A percentile compares a stretch with the other conserved stretches of the same genome.
These are phyloP conservation scores for Trachelus troglodyta DNA, from an alignment of 2,888 invertebrate genomes.

Conservation along the genomic window DNA sequence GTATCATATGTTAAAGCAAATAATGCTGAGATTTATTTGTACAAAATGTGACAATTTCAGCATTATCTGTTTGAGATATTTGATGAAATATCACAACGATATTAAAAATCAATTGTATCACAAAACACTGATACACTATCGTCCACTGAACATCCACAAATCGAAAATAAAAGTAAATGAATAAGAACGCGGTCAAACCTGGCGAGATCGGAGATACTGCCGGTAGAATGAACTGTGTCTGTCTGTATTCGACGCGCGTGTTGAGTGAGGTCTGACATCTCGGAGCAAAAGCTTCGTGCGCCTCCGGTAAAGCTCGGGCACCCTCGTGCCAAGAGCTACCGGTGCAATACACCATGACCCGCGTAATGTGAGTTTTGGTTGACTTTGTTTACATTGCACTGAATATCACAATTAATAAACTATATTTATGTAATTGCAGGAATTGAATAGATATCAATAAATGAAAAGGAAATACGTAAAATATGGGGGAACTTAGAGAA, in stretches of 20 bases:
- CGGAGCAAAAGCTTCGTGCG: constrained; percentile 14
- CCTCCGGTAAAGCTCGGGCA: constrained; percentile 29
- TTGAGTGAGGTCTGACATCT: constrained; percentile 16
- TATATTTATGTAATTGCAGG: neutral
- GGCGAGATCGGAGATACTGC: constrained; percentile 12
- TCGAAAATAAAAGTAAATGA: neutral
- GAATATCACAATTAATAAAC: neutral
- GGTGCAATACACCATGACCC: constrained; percentile 31
- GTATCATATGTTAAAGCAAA: neutral
- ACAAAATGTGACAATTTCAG: neutral
- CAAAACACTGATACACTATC: neutral
- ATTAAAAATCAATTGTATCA: neutral
- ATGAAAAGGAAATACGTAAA: neutral
- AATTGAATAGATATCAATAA: neutral
- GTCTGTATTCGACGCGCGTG: constrained; percentile 13
- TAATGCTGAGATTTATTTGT: neutral
- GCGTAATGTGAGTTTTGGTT: constrained; percentile 17
- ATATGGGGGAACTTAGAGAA: neutral
- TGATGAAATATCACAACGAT: neutral
- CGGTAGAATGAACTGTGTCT: constrained; percentile 10
- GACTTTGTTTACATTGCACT: neutral
- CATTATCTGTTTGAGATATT: neutral
- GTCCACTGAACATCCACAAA: neutral
- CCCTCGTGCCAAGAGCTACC: constrained; percentile 21
- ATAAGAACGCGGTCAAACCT: constrained; percentile 13